phyloP scores from a whole-genome alignment of 2,113 vertebrate genomes.

The Mesembrinibis cayennensis region DNA sequence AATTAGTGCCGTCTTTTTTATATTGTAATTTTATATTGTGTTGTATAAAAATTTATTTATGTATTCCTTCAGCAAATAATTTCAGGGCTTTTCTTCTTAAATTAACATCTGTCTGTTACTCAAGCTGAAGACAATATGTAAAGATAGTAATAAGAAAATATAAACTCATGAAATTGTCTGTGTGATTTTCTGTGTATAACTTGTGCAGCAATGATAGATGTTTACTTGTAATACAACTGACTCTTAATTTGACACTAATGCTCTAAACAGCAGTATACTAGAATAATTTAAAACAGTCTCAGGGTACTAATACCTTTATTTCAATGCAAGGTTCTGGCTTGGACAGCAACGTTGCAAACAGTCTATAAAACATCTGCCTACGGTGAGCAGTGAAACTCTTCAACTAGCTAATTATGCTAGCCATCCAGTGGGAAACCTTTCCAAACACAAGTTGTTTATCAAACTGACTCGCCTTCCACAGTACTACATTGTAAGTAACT shows the following conservation, averaged over 20 bases:
- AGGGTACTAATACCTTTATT: conserved; percentile 46
- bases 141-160: background rate
- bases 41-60: background rate
- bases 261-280: background rate
- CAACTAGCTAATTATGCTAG: conserved; percentile 89
- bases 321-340: conserved; percentile 92
- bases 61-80: background rate
- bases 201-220: background rate
- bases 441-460: conserved; percentile 94
- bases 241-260: background rate
- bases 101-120: background rate
- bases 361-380: conserved; percentile 98
- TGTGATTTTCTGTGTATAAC: background rate
- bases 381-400: conserved; percentile 88
- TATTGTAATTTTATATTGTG: background rate
- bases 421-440: conserved; percentile 90
- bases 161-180: background rate
- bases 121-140: background rate
- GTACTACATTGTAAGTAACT: conserved; percentile 93
- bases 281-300: background rate
- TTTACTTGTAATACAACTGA: background rate
- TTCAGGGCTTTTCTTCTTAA: background rate
- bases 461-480: conserved; percentile 96
- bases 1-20: background rate
- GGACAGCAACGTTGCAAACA: conserved; percentile 96